Percentiles rank a stretch among this genome's conserved stretches.
phyloP scores from a whole-genome alignment of 2,888 invertebrate species.

The Troilus luridus region DNA sequence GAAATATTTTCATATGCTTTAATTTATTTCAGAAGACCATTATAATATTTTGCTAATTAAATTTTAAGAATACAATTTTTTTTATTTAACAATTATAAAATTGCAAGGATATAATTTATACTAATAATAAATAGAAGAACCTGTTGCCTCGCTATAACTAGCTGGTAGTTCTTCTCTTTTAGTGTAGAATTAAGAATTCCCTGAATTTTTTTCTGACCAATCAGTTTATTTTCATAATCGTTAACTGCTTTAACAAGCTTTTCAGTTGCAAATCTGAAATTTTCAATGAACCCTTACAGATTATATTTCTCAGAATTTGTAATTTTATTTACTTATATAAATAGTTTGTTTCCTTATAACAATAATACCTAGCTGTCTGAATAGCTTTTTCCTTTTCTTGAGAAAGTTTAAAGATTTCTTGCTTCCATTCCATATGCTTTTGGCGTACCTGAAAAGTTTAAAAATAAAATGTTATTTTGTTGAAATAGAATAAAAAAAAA shows the following conservation, averaged over 20 bases:
- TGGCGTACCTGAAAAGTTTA: slow-evolving; percentile 55
- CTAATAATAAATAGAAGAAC: not conserved
- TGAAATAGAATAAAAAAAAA: not conserved
- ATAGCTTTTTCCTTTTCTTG: slow-evolving; percentile 62
- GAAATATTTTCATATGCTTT: too few species aligned
- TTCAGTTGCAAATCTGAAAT: slow-evolving; percentile 61
- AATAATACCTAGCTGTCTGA: slow-evolving; percentile 61
- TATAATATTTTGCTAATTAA: too few species aligned
- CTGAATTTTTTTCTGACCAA: slow-evolving; percentile 59
- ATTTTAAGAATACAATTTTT: too few species aligned
- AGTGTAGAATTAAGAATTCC: slow-evolving; percentile 58
- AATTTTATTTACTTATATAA: not conserved
- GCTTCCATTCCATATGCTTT: slow-evolving; percentile 61
- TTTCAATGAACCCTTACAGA: not conserved
- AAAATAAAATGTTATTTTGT: not conserved
- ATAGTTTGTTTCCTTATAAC: not conserved
- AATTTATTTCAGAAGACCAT: too few species aligned
- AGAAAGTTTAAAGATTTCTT: slow-evolving; percentile 57
- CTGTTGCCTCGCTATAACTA: slow-evolving; percentile 53
- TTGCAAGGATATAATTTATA: not conserved
- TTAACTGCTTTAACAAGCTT: slow-evolving; percentile 60
- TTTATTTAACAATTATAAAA: not conserved
- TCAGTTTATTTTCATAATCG: slow-evolving; percentile 61
- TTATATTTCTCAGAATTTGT: not conserved
- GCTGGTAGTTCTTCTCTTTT: slow-evolving; percentile 60